These are phyloP conservation scores for Dryobotodes eremita DNA, from an alignment of 2,888 invertebrate species.

Conservation along the genomic window DNA sequence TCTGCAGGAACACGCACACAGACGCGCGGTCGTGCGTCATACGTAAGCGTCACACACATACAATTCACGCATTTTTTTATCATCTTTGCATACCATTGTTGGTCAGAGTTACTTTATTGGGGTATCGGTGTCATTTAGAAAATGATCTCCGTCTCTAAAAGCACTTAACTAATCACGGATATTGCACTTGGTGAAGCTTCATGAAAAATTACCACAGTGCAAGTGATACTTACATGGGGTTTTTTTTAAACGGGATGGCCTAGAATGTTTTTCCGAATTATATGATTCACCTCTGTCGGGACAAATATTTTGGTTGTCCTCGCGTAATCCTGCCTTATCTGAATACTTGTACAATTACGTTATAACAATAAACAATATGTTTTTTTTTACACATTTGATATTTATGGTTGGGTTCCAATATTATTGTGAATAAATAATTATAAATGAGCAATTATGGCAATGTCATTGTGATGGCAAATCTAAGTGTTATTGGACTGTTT, in stretches of 20 bases:
- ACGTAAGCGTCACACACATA: slow-evolving; percentile 73
- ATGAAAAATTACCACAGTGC: slow-evolving; percentile 59
- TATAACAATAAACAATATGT: slow-evolving; percentile 67
- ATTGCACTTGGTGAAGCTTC: slow-evolving; percentile 67
- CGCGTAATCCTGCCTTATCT: slow-evolving; percentile 70
- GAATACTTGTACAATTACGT: slow-evolving; percentile 68
- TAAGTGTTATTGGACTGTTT: slow-evolving; percentile 33
- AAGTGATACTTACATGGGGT: slow-evolving; percentile 1
- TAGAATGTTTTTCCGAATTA: slow-evolving; percentile 67
- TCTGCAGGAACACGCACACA: slow-evolving; percentile 78
- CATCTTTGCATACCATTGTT: slow-evolving; percentile 82
- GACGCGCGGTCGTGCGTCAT: slow-evolving; percentile 73
- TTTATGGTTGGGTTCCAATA: slow-evolving; percentile 58
- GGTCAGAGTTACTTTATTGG: slow-evolving; percentile 81
- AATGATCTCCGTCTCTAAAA: slow-evolving; percentile 74
- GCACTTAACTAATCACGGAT: slow-evolving; percentile 71
- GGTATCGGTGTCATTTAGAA: slow-evolving; percentile 82
- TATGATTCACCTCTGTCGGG: slow-evolving; percentile 71
- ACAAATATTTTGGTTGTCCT: slow-evolving; percentile 66
- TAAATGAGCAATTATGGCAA: slow-evolving; percentile 53
- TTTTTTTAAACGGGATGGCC: slow-evolving; percentile 44
- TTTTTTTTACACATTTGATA: slow-evolving; percentile 62
- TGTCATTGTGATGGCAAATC: slow-evolving; percentile 43
- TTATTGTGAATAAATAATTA: slow-evolving; percentile 63
- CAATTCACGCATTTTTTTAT: slow-evolving; percentile 82